phyloP scores from a whole-genome alignment of 2,888 invertebrate genomes.

The Heteromurus nitidus region DNA sequence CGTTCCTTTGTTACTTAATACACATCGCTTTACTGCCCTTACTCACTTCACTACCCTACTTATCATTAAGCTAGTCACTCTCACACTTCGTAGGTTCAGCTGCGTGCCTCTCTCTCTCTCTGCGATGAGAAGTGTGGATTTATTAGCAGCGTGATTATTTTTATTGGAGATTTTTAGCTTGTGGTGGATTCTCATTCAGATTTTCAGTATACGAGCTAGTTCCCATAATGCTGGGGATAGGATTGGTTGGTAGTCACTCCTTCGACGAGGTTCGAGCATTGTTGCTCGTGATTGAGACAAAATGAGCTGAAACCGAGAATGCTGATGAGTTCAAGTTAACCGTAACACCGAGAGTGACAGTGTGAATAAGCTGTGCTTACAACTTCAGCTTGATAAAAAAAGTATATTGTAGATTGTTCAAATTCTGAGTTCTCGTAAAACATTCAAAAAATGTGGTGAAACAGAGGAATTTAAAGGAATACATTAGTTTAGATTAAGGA shows the following conservation, averaged over 20 bases:
- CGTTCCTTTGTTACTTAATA: slow-evolving; percentile 56
- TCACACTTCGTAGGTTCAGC: not conserved
- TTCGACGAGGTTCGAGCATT: too few species aligned
- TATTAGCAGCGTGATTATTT: slow-evolving; percentile 37
- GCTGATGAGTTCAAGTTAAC: not conserved
- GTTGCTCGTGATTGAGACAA: not conserved
- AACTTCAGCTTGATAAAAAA: too few species aligned
- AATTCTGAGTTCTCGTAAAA: too few species aligned
- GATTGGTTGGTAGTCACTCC: not conserved
- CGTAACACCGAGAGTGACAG: not conserved
- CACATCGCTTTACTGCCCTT: slow-evolving; percentile 25
- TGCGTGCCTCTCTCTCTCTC: not conserved
- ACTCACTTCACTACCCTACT: slow-evolving; percentile 33
- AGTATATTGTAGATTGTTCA: too few species aligned
- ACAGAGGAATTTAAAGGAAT: too few species aligned
- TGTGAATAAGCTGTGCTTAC: too few species aligned
- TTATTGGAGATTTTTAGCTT: slow-evolving; percentile 36
- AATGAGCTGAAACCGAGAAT: not conserved
- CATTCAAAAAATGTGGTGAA: too few species aligned
- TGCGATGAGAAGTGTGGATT: slow-evolving; percentile 28
- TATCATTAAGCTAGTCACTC: slow-evolving; percentile 26
- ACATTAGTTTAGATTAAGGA: too few species aligned
- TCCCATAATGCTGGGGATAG: not conserved
- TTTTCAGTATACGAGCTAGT: slow-evolving; percentile 3
- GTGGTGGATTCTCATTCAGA: slow-evolving; percentile 41